Percentiles rank a stretch among this genome's conserved stretches.
Evolutionary conservation across 2,888 invertebrate genomes (phyloP).

Genomic region (Ornithoptera alexandrae): DNA sequence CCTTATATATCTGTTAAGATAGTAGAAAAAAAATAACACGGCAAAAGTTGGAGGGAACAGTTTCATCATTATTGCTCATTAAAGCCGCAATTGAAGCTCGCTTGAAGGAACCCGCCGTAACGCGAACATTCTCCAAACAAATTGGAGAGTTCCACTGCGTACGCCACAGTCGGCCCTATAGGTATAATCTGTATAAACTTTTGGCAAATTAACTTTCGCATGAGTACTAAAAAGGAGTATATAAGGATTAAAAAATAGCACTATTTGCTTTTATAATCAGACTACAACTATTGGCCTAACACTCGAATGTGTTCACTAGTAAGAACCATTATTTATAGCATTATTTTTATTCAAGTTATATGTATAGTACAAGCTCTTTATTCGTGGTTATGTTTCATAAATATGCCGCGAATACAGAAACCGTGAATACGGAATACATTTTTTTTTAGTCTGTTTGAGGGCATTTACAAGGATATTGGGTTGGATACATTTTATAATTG

Average conservation of each 20-base stretch:
- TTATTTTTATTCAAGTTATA: too few relatives aligned
- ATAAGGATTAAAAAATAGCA: neutral
- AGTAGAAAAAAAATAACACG: constrained; percentile 28
- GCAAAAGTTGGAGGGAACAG: constrained; percentile 40
- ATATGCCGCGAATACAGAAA: too few relatives aligned
- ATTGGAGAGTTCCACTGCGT: constrained; percentile 49
- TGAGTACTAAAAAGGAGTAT: constrained; percentile 9
- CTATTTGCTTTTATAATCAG: neutral
- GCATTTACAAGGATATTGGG: too few relatives aligned
- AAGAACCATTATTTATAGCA: too few relatives aligned
- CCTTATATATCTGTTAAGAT: constrained; percentile 27
- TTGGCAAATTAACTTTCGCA: constrained; percentile 16
- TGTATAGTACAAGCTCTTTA: too few relatives aligned
- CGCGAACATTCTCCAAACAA: constrained; percentile 56
- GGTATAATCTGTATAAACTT: constrained; percentile 24
- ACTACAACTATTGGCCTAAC: neutral
- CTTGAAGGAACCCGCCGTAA: constrained; percentile 55
- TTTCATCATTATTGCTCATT: constrained; percentile 74
- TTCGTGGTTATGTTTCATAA: too few relatives aligned
- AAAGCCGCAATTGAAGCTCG: constrained; percentile 68
- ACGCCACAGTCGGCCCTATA: constrained; percentile 23
- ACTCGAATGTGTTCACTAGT: too few relatives aligned
- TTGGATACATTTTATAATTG: too few relatives aligned
- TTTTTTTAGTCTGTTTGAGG: too few relatives aligned
- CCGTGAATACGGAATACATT: too few relatives aligned